A percentile compares a stretch with the other conserved stretches of the same genome.
Evolutionary conservation across 2,113 vertebrate species (phyloP).

Genomic region (Triplophysa dalaica): DNA sequence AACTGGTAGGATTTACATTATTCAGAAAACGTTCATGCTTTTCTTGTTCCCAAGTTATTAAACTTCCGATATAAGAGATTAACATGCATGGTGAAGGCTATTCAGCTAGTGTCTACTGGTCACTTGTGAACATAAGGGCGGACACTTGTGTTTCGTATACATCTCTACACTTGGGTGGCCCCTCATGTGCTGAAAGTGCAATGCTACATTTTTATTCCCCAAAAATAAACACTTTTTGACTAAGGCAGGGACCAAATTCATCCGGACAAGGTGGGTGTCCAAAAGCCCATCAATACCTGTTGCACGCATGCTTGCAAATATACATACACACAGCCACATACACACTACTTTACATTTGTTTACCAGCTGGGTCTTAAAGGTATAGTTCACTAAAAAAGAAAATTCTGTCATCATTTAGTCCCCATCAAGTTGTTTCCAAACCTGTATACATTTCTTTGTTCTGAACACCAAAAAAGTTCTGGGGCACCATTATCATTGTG

Average conservation of each 20-base stretch:
- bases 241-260: background rate
- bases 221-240: conserved; percentile 20
- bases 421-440: too few species aligned
- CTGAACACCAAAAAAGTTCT: too few species aligned
- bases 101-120: background rate
- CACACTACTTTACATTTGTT: too few species aligned
- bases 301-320: background rate
- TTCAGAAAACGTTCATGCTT: too few species aligned
- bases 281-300: background rate
- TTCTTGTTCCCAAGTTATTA: too few species aligned
- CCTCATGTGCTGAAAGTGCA: background rate
- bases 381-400: too few species aligned
- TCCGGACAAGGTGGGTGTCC: background rate
- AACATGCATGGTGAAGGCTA: background rate
- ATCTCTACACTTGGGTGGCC: background rate
- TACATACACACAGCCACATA: background rate
- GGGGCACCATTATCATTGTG: too few species aligned
- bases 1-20: too few species aligned
- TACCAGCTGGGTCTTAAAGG: background rate
- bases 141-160: background rate
- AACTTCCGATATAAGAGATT: background rate
- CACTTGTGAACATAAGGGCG: background rate
- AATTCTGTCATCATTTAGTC: too few species aligned
- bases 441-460: too few species aligned
- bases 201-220: background rate